Base-by-base conservation (phyloP, 37 sponge, comb jelly and placozoan species). In the Tethya wilhelma region DNA sequence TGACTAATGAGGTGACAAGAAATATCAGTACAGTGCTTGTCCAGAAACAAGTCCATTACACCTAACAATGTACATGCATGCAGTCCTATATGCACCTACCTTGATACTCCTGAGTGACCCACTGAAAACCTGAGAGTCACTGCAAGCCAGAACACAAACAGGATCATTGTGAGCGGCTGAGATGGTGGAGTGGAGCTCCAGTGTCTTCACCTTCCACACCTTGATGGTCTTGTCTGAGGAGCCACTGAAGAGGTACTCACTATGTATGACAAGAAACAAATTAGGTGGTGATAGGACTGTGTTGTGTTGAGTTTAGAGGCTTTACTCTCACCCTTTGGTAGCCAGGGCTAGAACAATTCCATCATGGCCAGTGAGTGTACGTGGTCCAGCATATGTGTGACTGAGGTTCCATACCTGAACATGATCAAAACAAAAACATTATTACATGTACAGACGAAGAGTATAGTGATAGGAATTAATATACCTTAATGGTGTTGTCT, bases 401-500 rank as follows among this genome's bases (percentile, higher is more conserved):
- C 85, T 81, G 22, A 89, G 62, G 62, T 97, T 86, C 97, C 97
- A 97, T 17, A 94, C 83, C 95, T 94, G 67, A 37, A 60, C 11
- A n/a, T 23, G 69, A 33, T 34, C 2, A 56, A 31, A 67, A 42
- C 32, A 25, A 49, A 19, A 23, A 63, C 53, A 62, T 34, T 33
- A 57, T 44, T 6, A 68, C 26, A 69, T 39, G 32, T 20, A 29
- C 22, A 37, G 14, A 9, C 11, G 26, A 9, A 20, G 40, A 37
- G 8, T 36, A 12, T 34, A 68, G 40, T 68, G 40, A 9, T 68
- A 68, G 40, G 19, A 25, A 25, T 62, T 36, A 25, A 25, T 25
- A 68, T 69, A 94, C 97, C 83, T 97, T 97, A 58, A 97, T 91
- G 39, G 97, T 86, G 68, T 89, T 88, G 59, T 97, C 97, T 26